Evolutionary conservation across 2,888 invertebrate species (phyloP), one percentile per base, ranked within the genome.

Genomic region (Athrips mouffetella): DNA sequence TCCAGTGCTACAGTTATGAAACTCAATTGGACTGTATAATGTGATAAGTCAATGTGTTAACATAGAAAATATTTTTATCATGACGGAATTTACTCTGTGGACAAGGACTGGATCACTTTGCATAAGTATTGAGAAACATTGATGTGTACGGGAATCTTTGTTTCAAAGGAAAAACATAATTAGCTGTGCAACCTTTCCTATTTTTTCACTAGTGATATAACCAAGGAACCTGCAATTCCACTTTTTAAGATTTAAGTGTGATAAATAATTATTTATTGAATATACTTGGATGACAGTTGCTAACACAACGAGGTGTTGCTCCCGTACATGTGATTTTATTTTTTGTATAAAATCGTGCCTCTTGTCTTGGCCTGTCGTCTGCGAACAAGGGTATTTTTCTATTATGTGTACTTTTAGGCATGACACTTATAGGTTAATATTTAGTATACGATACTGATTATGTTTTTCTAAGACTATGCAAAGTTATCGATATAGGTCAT

Each of bases 321-420:
- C 88, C 85, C 88, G 87, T 87, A 88, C 88, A 67, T 15, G 58
- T 76, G 83, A 85, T 87, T 87, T 87, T 85, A 85, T 82, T 81
- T 88, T 87, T 83, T 86, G 84, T 84, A 83, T 87, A 87, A 86
- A 86, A 86, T 87, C 86, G 73, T 80, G 74, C 78, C 85, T 82
- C 77, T 78, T 78, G 88, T 86, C 88, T 88, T 87, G 88, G 88
- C 88, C 88, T 86, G 88, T 86, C 86, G 86, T 88, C 88, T 80
- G 67, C 66, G 61, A 75, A 70, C 79, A 76, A 76, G 82, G 80
- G 82, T 83, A 74, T 77, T 76, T 76, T 76, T 76, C 71, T 76
- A 75, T 58, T 76, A 75, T 73, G 80, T 76, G 78, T 76, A 74
- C 64, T n/a, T 67, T 71, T 82, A 80, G 78, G 67, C 73, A 71